Base-by-base conservation (phyloP, 2,113 vertebrate genomes). In the Aythya baeri region DNA sequence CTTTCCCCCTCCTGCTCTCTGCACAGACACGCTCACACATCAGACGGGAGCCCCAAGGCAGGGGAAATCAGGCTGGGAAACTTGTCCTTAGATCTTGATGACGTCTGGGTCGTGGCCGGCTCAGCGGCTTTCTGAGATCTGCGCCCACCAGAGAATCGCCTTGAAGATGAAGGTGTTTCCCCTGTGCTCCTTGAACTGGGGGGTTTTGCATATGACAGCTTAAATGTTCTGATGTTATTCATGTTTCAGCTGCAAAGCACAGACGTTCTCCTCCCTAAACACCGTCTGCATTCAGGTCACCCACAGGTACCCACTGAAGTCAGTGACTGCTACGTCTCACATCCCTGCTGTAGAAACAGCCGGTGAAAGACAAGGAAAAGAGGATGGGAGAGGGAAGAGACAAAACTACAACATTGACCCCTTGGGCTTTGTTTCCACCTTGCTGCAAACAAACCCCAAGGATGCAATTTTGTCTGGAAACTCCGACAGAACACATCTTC, bases 291-390 rank as follows among this genome's bases (percentile, higher is more conserved):
- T n/a, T 46, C 63, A 76, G 54, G 44, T 54, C 26, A 36, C 8
- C 15, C 2, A 6, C 25, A 90, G 46, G 41, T 3, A 86, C 1
- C n/a, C 57, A 46, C 29, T 49, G 27, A 71, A 67, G 81, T 22
- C 2, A 2, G 29, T 4, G 31, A 61, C 18, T 66, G 34, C 55
- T 11, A 4, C 4, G 32, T 22, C 31, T 65, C 20, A 10, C 0
- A 31, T 14, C n/a, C 63, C 36, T 18, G 31, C 63, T 67, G 31
- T 17, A 90, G 55, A 68, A 66, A 49, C 20, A 50, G 88, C 46
- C 81, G 63, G 12, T 8, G 44, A 58, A 91, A 95, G 43, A 16
- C 8, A 65, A 82, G 32, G 22, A 70, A 49, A 32, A 92, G 34
- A 88, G 32, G 7, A 32, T 32, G n/a, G 46, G 72, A 61, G 57